Conservation (phyloP, 2,113 vertebrate species). For the Pachypanchax playfairii region DNA sequence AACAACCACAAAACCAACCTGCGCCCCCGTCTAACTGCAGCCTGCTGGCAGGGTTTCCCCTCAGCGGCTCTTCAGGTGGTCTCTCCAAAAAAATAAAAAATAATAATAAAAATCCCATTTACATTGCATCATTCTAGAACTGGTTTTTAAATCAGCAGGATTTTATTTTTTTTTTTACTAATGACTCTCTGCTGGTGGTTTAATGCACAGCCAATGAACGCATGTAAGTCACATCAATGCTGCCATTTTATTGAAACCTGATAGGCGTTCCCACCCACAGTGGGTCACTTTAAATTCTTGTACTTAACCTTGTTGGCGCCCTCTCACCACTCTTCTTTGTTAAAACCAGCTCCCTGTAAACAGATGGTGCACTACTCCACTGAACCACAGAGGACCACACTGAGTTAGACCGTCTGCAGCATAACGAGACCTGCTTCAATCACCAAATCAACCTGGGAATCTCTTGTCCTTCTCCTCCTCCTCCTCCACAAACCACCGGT, state of each 20-base stretch:
- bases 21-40: conserved; percentile 28
- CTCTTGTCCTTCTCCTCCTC: not conserved
- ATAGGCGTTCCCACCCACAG: conserved; percentile 43
- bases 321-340: not conserved
- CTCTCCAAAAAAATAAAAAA: conserved; percentile 19
- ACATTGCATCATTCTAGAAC: conserved; percentile 39
- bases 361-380: conserved; percentile 37
- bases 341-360: too few relatives aligned
- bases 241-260: conserved; percentile 31
- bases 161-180: conserved; percentile 2
- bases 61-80: conserved; percentile 50
- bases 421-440: not conserved
- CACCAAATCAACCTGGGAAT: conserved; percentile 9
- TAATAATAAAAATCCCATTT: conserved; percentile 17
- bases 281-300: conserved; percentile 24
- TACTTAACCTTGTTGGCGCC: conserved; percentile 38
- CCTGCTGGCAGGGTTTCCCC: conserved; percentile 35
- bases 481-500: conserved; percentile 31
- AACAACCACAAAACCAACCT: conserved; percentile 61
- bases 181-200: conserved; percentile 47
- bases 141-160: conserved; percentile 31
- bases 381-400: conserved; percentile 18
- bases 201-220: conserved; percentile 18
- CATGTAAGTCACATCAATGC: conserved; percentile 19
- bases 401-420: not conserved